phyloP scores from a whole-genome alignment of 2,797 vertebrate genomes.

The Hoplostethus atlanticus region DNA sequence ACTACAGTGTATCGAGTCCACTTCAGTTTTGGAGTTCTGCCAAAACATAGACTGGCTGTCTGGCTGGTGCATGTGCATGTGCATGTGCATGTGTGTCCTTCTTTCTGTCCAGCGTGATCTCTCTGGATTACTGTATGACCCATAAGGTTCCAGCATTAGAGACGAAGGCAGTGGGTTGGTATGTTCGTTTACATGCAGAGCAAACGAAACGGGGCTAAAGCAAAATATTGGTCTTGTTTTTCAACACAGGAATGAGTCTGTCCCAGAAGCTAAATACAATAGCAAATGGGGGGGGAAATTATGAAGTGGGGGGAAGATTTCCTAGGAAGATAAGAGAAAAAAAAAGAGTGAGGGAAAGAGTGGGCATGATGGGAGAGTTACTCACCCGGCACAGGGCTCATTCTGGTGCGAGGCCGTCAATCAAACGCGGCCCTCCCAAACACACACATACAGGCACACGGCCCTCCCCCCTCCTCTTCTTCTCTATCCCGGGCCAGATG shows the following conservation, averaged over 20 bases:
- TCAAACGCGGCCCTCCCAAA: slow-evolving; percentile 70
- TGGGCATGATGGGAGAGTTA: slow-evolving; percentile 78
- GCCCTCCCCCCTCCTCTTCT: slow-evolving; percentile 26
- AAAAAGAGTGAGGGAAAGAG: slow-evolving; percentile 38
- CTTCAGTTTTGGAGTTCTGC: slow-evolving; percentile 46
- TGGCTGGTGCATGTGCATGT: slow-evolving; percentile 22
- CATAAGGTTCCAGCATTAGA: slow-evolving; percentile 38
- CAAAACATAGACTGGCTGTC: slow-evolving; percentile 46
- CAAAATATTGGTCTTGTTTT: not conserved
- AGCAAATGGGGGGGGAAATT: slow-evolving; percentile 33
- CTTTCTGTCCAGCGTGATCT: slow-evolving; percentile 39
- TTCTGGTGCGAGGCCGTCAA: slow-evolving; percentile 82
- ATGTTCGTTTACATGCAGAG: slow-evolving; percentile 29
- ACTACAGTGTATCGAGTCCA: slow-evolving; percentile 60
- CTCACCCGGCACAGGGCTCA: slow-evolving; percentile 77
- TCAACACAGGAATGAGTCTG: slow-evolving; percentile 16
- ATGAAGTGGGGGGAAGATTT: slow-evolving; percentile 40
- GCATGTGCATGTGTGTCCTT: slow-evolving; percentile 24
- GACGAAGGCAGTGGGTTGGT: slow-evolving; percentile 25
- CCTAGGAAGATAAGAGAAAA: slow-evolving; percentile 45
- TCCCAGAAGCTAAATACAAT: slow-evolving; percentile 15
- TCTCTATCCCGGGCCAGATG: slow-evolving; percentile 74
- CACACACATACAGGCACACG: slow-evolving; percentile 38
- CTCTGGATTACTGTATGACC: slow-evolving; percentile 35
- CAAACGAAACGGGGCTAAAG: slow-evolving; percentile 22